Evolutionary conservation across 2,888 invertebrate genomes (phyloP).

Genomic region (Corbicula japonica): DNA sequence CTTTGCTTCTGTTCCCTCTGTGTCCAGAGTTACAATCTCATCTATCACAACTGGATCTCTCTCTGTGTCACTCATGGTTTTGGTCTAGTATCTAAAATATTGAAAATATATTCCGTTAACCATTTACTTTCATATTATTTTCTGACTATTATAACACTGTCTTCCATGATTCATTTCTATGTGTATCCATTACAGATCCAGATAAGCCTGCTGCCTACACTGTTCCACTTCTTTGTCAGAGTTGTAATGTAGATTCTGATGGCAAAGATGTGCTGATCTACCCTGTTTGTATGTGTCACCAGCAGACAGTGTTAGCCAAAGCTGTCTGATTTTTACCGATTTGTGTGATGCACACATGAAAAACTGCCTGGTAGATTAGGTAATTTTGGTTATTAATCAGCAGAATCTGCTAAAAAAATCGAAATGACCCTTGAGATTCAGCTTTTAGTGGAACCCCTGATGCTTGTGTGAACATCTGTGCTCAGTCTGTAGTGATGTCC

Average conservation of each 20-base stretch:
- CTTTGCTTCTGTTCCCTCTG: slow-evolving; percentile 28
- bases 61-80: slow-evolving; percentile 40
- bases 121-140: neutral
- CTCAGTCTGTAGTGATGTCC: no score
- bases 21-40: slow-evolving; percentile 48
- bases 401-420: no score
- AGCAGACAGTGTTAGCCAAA: no score
- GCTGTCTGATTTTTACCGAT: no score
- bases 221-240: neutral
- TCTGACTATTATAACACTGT: neutral
- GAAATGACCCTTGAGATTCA: no score
- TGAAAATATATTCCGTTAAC: neutral
- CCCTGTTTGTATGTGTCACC: no score
- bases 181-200: neutral
- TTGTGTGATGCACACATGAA: no score
- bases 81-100: slow-evolving; percentile 11
- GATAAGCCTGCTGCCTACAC: neutral
- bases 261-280: no score
- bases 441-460: no score
- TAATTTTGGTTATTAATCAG: no score
- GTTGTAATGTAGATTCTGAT: neutral
- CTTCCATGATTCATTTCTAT: neutral
- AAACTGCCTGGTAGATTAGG: no score
- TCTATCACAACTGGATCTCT: slow-evolving; percentile 59
- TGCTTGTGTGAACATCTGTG: no score